phyloP scores from a whole-genome alignment of 2,797 vertebrate species.

The Alexandromys oeconomus region DNA sequence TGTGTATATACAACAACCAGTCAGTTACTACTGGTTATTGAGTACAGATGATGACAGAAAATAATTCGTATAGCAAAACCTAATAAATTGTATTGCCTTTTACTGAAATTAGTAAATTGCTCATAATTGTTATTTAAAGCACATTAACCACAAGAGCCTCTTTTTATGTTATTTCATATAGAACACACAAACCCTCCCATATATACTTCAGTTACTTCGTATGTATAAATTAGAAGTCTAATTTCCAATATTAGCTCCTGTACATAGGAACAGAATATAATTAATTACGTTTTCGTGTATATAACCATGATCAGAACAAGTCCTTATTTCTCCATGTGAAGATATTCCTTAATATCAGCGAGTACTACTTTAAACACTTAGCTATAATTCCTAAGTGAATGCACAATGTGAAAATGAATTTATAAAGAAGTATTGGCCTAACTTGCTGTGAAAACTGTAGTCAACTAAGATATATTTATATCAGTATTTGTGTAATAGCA shows the following conservation, averaged over 20 bases:
- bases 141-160: constrained; percentile 46
- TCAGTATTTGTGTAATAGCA: constrained; percentile 32
- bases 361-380: not conserved
- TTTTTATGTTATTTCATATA: constrained; percentile 31
- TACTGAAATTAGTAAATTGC: constrained; percentile 34
- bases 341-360: not conserved
- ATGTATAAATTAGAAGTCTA: not conserved
- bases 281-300: not conserved
- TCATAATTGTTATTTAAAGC: constrained; percentile 40
- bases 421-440: constrained; percentile 42
- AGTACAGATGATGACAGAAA: not conserved
- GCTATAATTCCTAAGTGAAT: constrained; percentile 24
- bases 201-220: constrained; percentile 38
- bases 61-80: constrained; percentile 18
- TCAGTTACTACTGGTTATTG: constrained; percentile 51
- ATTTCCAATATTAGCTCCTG: constrained; percentile 18
- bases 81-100: constrained; percentile 19
- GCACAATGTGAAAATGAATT: constrained; percentile 22
- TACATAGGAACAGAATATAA: not conserved
- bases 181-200: not conserved
- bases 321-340: constrained; percentile 28
- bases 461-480: constrained; percentile 38
- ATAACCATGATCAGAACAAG: not conserved
- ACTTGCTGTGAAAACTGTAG: constrained; percentile 49
- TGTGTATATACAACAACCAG: not conserved